Evolutionary conservation across 2,888 invertebrate species (phyloP).

Genomic region (Phyllotreta cruciferae): DNA sequence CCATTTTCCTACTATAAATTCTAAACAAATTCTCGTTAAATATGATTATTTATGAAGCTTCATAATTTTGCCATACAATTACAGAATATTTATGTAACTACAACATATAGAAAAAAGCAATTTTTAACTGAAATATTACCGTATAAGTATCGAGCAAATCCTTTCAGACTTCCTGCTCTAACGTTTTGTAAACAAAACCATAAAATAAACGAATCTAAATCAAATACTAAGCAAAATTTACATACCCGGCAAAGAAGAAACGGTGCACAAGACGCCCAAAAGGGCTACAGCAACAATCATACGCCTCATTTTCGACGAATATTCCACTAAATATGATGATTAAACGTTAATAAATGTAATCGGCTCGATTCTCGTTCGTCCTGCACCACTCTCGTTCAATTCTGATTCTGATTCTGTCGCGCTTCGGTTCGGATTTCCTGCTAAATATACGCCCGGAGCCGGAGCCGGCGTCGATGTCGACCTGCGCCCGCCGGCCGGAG

Average conservation of each 20-base stretch:
- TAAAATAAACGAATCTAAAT: neutral
- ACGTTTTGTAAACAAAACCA: too few species aligned
- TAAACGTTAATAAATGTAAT: constrained; percentile 20
- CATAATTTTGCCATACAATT: too few species aligned
- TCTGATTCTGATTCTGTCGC: too few species aligned
- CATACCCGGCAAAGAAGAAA: constrained; percentile 21
- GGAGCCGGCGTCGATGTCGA: constrained; percentile 27
- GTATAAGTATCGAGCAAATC: too few species aligned
- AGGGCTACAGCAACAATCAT: constrained; percentile 4
- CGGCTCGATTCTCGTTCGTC: constrained; percentile 16
- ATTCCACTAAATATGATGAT: constrained; percentile 18
- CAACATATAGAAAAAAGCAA: too few species aligned
- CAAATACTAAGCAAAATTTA: neutral
- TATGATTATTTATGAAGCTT: too few species aligned
- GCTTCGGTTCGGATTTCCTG: constrained; percentile 31
- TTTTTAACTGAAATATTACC: too few species aligned
- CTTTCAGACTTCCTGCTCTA: too few species aligned
- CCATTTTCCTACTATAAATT: too few species aligned
- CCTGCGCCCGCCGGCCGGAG: constrained; percentile 26
- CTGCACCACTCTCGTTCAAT: constrained; percentile 29
- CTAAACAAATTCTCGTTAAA: too few species aligned
- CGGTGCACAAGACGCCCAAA: constrained; percentile 17
- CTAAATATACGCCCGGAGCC: constrained; percentile 35
- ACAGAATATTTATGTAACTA: too few species aligned
- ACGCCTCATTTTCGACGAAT: constrained; percentile 18